Evolutionary conservation across 2,113 vertebrate species (phyloP).

Genomic region (Sceloporus undulatus): DNA sequence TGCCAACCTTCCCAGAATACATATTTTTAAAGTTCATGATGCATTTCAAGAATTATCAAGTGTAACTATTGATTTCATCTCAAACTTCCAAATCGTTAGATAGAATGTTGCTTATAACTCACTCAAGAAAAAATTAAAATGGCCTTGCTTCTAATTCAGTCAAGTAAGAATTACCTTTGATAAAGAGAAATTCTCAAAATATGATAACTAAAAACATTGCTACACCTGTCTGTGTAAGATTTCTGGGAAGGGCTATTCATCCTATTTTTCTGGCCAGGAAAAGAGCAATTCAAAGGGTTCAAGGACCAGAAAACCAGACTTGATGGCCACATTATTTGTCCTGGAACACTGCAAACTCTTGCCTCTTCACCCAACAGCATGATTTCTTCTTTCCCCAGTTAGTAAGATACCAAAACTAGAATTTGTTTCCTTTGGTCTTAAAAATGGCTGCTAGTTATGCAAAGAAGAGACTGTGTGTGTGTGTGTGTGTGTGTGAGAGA

Average conservation of each 20-base stretch:
- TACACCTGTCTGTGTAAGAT: not conserved
- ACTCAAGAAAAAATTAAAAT: not conserved
- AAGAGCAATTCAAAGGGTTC: no score
- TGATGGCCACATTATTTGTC: no score
- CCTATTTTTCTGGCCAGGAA: no score
- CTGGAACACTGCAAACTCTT: not conserved
- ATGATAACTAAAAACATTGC: not conserved
- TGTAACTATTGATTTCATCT: not conserved
- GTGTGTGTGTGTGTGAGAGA: not conserved
- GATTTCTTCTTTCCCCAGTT: not conserved
- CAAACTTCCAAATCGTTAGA: not conserved
- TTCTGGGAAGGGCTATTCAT: no score
- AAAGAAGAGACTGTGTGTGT: not conserved
- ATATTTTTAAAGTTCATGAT: no score
- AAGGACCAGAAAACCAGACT: no score
- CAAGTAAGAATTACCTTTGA: no score
- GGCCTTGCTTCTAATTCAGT: not conserved
- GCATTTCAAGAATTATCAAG: no score
- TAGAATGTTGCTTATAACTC: not conserved
- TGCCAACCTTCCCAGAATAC: no score
- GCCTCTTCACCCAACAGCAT: not conserved
- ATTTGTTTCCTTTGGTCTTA: not conserved
- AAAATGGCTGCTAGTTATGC: not conserved
- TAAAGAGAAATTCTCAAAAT: not conserved
- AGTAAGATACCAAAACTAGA: not conserved